Conservation (phyloP, 2,888 invertebrate species). For the Mythimna vitellina region DNA sequence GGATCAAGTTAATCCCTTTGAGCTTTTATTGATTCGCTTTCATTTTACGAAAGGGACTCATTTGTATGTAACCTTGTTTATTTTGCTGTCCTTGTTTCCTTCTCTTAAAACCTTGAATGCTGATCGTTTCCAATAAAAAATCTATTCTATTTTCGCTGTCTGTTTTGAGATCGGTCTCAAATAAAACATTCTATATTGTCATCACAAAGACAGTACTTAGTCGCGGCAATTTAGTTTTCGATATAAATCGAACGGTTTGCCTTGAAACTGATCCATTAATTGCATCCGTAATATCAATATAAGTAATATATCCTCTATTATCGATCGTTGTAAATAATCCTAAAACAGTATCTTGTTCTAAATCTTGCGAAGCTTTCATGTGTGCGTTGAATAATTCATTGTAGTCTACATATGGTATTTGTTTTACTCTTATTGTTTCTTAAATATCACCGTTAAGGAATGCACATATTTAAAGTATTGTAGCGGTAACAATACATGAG, state of each 20-base stretch:
- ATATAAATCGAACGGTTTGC: slow-evolving; percentile 36
- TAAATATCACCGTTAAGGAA: slow-evolving; percentile 58
- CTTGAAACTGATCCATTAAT: slow-evolving; percentile 50
- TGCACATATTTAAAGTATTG: slow-evolving; percentile 33
- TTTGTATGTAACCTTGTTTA: slow-evolving; percentile 14
- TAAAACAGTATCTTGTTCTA: slow-evolving; percentile 63
- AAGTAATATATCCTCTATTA: slow-evolving; percentile 45
- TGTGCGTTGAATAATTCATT: slow-evolving; percentile 70
- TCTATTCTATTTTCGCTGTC: neutral
- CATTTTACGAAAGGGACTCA: slow-evolving; percentile 3
- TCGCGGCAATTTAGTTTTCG: slow-evolving; percentile 30
- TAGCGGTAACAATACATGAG: slow-evolving; percentile 59
- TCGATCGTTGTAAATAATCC: slow-evolving; percentile 48
- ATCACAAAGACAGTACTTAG: slow-evolving; percentile 1
- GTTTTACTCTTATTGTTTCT: slow-evolving; percentile 47
- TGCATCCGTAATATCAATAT: slow-evolving; percentile 55
- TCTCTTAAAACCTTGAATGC: slow-evolving; percentile 22
- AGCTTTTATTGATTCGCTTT: slow-evolving; percentile 13
- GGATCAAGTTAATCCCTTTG: slow-evolving; percentile 41
- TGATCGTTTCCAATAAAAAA: slow-evolving; percentile 15
- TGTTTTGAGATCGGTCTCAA: neutral
- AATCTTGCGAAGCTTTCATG: slow-evolving; percentile 47
- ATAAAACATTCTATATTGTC: slow-evolving; percentile 10
- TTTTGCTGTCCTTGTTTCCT: neutral
- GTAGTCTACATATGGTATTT: slow-evolving; percentile 57